Percentiles rank a stretch among this genome's conserved stretches.
Conservation (phyloP, 2,797 vertebrate genomes). For the Echeneis naucrates region DNA sequence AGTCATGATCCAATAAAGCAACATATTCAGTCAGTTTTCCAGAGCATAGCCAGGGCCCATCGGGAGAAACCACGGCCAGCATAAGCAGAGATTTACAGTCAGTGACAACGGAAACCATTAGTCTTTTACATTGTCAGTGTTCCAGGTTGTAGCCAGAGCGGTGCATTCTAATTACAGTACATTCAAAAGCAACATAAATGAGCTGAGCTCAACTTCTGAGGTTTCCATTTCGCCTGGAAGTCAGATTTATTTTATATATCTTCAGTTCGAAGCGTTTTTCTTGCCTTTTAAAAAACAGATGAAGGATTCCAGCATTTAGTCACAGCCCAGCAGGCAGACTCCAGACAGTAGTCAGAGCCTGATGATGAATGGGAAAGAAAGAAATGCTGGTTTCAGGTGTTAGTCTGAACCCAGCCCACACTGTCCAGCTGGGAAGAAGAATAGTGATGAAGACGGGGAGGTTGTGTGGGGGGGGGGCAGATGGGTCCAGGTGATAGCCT, state of each 20-base stretch:
- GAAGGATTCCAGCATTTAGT: constrained; percentile 48
- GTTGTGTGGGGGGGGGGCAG: background rate
- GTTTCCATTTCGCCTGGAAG: constrained; percentile 17
- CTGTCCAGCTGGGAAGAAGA: constrained; percentile 24
- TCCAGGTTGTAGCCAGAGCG: constrained; percentile 48
- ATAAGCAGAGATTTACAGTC: constrained; percentile 26
- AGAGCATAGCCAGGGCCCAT: constrained; percentile 44
- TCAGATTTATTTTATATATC: background rate
- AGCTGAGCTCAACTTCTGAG: constrained; percentile 10
- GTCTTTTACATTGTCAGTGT: constrained; percentile 21
- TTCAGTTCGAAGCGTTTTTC: background rate
- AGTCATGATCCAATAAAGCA: background rate
- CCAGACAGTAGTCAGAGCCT: constrained; percentile 26
- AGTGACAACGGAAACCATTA: constrained; percentile 7
- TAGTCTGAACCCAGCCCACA: constrained; percentile 35
- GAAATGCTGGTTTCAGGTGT: constrained; percentile 31
- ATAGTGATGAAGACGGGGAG: background rate
- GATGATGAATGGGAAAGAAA: background rate
- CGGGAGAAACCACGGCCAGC: background rate
- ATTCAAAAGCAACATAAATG: constrained; percentile 60
- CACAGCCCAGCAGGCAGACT: constrained; percentile 1
- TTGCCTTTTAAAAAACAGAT: background rate
- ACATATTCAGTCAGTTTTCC: constrained; percentile 19
- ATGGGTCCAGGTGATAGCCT: constrained; percentile 46
- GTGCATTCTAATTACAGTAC: constrained; percentile 67